Conservation (phyloP, 2,113 vertebrate species). For the Amblyornis subalaris region DNA sequence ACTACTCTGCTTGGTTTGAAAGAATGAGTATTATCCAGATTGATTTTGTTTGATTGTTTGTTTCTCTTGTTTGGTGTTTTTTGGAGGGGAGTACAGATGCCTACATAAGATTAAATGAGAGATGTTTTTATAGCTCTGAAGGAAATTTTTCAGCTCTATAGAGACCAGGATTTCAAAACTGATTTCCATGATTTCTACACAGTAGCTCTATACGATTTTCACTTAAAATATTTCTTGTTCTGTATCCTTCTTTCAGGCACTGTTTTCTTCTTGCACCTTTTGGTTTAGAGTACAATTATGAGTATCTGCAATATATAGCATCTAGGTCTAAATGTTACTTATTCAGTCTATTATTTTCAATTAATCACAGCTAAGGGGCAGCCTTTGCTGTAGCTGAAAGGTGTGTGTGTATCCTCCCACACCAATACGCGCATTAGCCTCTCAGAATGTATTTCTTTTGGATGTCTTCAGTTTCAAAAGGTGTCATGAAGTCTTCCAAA, state of each 20-base stretch:
- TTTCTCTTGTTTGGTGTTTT: neutral
- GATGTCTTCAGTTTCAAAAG: neutral
- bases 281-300: neutral
- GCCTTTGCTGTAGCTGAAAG: neutral
- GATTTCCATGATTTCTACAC: neutral
- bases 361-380: neutral
- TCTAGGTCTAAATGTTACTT: neutral
- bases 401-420: neutral
- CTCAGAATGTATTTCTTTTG: neutral
- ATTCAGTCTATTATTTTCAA: neutral
- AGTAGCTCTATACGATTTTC: neutral
- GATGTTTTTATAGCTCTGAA: neutral
- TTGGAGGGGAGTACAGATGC: accelerated
- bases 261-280: neutral
- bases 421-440: neutral
- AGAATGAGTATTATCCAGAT: neutral
- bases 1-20: neutral
- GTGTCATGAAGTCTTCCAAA: neutral
- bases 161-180: neutral
- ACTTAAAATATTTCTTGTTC: neutral
- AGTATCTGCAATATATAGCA: neutral
- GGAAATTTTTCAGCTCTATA: neutral
- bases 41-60: neutral
- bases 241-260: neutral
- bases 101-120: neutral